Evolutionary conservation across 2,797 vertebrate genomes (phyloP), one percentile per base, ranked within the genome.

Genomic region (Staurois parvus): DNA sequence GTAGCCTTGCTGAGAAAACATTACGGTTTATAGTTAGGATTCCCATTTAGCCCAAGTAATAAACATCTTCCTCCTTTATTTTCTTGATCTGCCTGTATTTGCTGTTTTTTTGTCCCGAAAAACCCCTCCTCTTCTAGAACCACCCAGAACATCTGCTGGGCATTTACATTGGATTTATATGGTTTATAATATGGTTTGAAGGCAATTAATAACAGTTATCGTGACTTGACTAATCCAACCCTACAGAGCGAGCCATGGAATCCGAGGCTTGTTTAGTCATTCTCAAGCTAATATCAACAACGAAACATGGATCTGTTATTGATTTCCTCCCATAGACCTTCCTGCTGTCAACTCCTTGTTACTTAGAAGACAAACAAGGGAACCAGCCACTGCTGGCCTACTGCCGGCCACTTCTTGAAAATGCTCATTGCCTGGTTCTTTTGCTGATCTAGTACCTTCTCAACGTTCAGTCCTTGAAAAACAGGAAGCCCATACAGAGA

Each of bases 261-360:
- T 17, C 13, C 7, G 56, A 79, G 67, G 17, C 26, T n/a, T 73
- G 75, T 79, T 84, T 84, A 66, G 42, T 15, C 66, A 21, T 78
- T 79, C 68, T 34, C 76, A 78, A 12, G 74, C 30, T 56, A 13
- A 62, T 40, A 66, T 73, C 48, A 66, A 67, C 76, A 84, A 5
- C 13, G 45, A 62, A 37, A 70, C 37, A 56, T 34, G 32, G 26
- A 24, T 21, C 30, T 37, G 37, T 67, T 81, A 40, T 32, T 5
- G 8, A 26, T 26, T 2, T 29, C 24, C 11, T 66, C 64, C n/a
- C 64, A 24, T 66, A 3, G 59, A 64, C 2, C n/a, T 66, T 13
- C n/a, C 10, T 12, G 2, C 64, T 29, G 26, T 29, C 64, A 12
- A 34, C 19, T 34, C 32, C 17, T 3, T 32, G 0, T 69, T 69